Conservation (phyloP, 2,888 invertebrate species). For the Bombylius major region DNA sequence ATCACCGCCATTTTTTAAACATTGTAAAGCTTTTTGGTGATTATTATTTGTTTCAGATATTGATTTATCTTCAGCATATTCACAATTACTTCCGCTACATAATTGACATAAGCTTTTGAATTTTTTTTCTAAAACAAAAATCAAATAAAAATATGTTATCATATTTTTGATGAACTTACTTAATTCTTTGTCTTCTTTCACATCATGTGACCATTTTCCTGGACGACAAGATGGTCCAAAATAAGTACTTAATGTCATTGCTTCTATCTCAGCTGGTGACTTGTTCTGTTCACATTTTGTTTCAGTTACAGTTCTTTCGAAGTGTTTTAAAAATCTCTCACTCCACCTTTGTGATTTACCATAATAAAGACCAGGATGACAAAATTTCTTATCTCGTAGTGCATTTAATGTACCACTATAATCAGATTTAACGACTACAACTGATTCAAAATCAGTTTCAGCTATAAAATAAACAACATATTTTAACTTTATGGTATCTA, state of each 20-base stretch:
- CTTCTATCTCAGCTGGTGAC: conserved; percentile 47
- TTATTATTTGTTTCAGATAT: neutral
- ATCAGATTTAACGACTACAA: conserved; percentile 42
- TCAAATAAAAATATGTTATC: neutral
- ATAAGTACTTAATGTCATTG: conserved; percentile 45
- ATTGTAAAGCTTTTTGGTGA: conserved; percentile 42
- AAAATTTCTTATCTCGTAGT: conserved; percentile 43
- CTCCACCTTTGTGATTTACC: conserved; percentile 37
- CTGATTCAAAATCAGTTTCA: conserved; percentile 43
- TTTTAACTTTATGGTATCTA: neutral
- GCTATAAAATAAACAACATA: neutral
- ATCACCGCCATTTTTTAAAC: conserved; percentile 41
- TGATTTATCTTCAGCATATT: conserved; percentile 8
- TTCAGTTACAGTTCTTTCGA: conserved; percentile 38
- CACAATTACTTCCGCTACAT: conserved; percentile 21
- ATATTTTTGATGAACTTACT: conserved; percentile 40
- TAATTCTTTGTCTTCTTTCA: conserved; percentile 39
- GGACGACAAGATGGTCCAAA: conserved; percentile 62
- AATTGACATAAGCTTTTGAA: conserved; percentile 45
- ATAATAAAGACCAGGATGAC: conserved; percentile 52
- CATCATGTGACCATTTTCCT: conserved; percentile 50
- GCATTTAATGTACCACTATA: conserved; percentile 39
- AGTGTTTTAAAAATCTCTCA: conserved; percentile 45
- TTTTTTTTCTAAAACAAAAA: conserved; percentile 37
- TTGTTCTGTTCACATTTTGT: conserved; percentile 23